Evolutionary conservation across 2,888 invertebrate species (phyloP).

Genomic region (Leptopilina drosophilae): DNA sequence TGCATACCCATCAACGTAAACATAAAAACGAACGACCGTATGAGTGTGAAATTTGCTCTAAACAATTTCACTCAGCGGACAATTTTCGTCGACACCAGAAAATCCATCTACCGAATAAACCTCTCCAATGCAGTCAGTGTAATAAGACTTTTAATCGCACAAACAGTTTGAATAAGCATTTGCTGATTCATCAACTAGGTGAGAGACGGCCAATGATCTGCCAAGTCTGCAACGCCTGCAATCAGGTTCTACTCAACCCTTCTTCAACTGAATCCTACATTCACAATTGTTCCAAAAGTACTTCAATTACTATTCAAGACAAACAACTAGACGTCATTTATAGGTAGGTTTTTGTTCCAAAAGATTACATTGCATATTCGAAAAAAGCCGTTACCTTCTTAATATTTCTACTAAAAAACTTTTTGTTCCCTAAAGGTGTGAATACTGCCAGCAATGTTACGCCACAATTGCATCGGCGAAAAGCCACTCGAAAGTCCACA

Average conservation of each 20-base stretch:
- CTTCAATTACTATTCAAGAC: constrained; percentile 11
- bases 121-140: constrained; percentile 46
- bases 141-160: constrained; percentile 45
- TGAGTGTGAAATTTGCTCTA: constrained; percentile 54
- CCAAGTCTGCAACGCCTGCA: constrained; percentile 44
- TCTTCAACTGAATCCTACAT: neutral
- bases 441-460: constrained; percentile 50
- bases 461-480: constrained; percentile 41
- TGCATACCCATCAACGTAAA: constrained; percentile 52
- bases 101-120: constrained; percentile 46
- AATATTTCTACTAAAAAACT: too few relatives aligned
- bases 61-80: constrained; percentile 55
- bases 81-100: constrained; percentile 50
- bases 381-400: too few relatives aligned
- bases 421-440: constrained; percentile 37
- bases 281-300: constrained; percentile 10
- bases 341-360: neutral
- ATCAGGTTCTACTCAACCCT: constrained; percentile 42
- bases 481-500: constrained; percentile 43
- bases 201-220: constrained; percentile 26
- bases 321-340: constrained; percentile 41
- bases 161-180: constrained; percentile 45
- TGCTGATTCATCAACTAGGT: constrained; percentile 44
- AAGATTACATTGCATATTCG: too few relatives aligned
- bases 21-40: constrained; percentile 56